phyloP scores from a whole-genome alignment of 2,113 vertebrate genomes.

The Eretmochelys imbricata region DNA sequence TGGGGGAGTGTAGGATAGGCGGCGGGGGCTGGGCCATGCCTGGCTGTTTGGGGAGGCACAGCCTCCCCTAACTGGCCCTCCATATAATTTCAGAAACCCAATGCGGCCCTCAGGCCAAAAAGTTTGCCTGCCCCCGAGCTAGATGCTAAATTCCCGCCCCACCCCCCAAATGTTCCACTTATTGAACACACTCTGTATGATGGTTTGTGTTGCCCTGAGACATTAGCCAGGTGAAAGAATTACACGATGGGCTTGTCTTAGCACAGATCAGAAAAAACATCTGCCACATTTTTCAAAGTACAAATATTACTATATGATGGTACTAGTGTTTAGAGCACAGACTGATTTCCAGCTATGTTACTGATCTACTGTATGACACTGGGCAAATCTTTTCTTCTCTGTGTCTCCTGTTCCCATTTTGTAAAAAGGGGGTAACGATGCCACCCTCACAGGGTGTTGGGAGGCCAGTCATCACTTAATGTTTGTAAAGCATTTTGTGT shows the following conservation, averaged over 20 bases:
- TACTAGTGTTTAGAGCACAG: not conserved
- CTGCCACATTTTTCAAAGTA: not conserved
- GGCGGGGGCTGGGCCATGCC: too few relatives aligned
- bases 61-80: too few relatives aligned
- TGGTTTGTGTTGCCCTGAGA: fast-evolving
- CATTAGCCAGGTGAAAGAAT: slow-evolving; percentile 1
- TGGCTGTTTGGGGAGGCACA: too few relatives aligned
- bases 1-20: too few relatives aligned
- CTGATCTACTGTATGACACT: not conserved
- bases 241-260: not conserved
- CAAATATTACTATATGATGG: not conserved
- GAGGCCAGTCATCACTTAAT: fast-evolving
- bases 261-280: not conserved
- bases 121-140: too few relatives aligned
- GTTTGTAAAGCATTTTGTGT: not conserved
- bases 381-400: not conserved
- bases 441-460: not conserved
- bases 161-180: not conserved
- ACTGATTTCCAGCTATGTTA: not conserved
- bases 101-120: too few relatives aligned
- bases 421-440: not conserved
- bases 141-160: fast-evolving
- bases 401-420: not conserved
- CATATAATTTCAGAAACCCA: too few relatives aligned
- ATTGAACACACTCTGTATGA: not conserved